A percentile compares a stretch with the other conserved stretches of the same genome.
phyloP scores from a whole-genome alignment of 2,797 vertebrate genomes.

The Heliangelus exortis region DNA sequence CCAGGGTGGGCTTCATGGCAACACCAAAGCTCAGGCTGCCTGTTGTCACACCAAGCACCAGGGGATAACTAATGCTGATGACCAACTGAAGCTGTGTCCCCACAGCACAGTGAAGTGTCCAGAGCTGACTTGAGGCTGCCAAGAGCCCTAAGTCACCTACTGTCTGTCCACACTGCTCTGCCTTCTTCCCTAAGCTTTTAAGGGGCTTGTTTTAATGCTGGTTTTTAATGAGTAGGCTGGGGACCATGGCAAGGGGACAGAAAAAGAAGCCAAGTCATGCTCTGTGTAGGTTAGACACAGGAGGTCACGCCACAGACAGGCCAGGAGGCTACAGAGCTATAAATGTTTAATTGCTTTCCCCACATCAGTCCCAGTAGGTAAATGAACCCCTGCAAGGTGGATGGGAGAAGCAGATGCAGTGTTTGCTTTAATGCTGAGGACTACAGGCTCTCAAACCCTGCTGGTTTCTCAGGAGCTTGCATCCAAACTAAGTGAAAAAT shows the following conservation, averaged over 20 bases:
- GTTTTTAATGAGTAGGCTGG: background rate
- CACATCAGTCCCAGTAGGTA: background rate
- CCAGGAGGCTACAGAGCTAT: conserved; percentile 17
- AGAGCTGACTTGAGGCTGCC: background rate
- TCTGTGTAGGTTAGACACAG: background rate
- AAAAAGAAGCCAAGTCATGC: conserved; percentile 23
- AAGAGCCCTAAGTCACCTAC: background rate
- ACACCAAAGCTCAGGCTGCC: background rate
- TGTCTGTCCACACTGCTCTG: background rate
- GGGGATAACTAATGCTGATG: background rate
- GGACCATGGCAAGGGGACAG: background rate
- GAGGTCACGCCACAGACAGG: background rate
- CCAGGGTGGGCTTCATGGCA: background rate
- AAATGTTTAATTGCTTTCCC: conserved; percentile 29
- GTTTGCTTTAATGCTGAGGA: background rate
- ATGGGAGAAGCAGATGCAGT: background rate
- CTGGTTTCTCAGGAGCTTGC: background rate
- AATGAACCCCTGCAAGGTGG: background rate
- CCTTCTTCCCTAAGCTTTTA: background rate
- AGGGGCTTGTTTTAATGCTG: background rate
- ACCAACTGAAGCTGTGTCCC: background rate
- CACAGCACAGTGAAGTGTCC: background rate
- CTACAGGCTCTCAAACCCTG: background rate
- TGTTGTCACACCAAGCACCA: background rate
- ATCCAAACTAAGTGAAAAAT: background rate